Evolutionary conservation across 2,888 invertebrate species (phyloP).

Genomic region (Parthenolecanium corni): DNA sequence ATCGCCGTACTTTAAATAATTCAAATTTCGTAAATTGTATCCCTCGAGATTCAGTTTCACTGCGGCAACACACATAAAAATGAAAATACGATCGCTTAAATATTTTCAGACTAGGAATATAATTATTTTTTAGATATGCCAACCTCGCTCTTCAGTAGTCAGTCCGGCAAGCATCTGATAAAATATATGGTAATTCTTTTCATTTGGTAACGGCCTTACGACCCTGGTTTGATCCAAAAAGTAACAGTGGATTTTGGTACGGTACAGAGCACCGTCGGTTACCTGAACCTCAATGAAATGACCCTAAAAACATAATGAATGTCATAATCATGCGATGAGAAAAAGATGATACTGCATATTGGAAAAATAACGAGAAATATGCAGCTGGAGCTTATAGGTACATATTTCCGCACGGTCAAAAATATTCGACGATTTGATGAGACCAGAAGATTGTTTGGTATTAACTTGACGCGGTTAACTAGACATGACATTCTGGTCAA

Average conservation of each 20-base stretch:
- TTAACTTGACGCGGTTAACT: too few species aligned
- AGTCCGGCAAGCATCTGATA: slow-evolving; percentile 90
- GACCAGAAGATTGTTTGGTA: too few species aligned
- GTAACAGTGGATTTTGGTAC: slow-evolving; percentile 92
- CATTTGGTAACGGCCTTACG: slow-evolving; percentile 68
- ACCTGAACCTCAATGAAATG: slow-evolving; percentile 95
- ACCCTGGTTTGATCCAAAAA: slow-evolving; percentile 89
- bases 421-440: too few species aligned
- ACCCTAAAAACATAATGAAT: slow-evolving; percentile 49
- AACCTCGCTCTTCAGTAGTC: slow-evolving; percentile 66
- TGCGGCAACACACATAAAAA: slow-evolving; percentile 35
- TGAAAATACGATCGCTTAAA: too few species aligned
- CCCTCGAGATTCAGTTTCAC: slow-evolving; percentile 78
- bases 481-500: too few species aligned
- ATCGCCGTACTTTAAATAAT: slow-evolving; percentile 67
- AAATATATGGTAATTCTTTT: slow-evolving; percentile 94
- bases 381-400: too few species aligned
- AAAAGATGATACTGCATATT: background rate
- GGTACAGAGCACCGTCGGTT: slow-evolving; percentile 83
- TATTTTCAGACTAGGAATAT: too few species aligned
- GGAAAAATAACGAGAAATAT: background rate
- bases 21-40: slow-evolving; percentile 65
- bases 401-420: too few species aligned
- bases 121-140: slow-evolving; percentile 15
- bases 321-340: background rate